Conservation (phyloP, 2,113 vertebrate genomes). For the Malurus cyaneus region DNA sequence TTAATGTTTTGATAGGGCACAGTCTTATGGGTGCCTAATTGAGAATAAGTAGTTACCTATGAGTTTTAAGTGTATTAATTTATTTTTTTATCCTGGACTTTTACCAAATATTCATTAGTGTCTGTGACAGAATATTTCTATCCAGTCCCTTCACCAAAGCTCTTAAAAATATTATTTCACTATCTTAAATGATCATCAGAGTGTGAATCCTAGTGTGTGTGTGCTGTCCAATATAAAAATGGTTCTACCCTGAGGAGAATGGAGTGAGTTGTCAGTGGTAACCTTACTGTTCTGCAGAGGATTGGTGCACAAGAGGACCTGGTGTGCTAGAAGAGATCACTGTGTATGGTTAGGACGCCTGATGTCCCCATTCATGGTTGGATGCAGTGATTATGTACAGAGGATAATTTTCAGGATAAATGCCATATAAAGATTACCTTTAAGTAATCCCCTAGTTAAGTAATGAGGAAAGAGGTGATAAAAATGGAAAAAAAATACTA, state of each 20-base stretch:
- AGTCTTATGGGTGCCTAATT: neutral
- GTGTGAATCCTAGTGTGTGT: neutral
- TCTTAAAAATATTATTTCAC: neutral
- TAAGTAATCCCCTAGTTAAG: neutral
- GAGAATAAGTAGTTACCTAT: constrained; percentile 9
- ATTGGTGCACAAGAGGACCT: neutral
- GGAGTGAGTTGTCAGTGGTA: neutral
- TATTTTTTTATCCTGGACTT: neutral
- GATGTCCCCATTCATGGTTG: accelerated
- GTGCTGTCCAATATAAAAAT: neutral
- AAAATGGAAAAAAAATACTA: neutral
- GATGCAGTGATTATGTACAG: neutral
- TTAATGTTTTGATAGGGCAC: neutral
- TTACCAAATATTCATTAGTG: neutral
- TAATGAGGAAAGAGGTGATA: neutral
- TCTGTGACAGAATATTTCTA: neutral
- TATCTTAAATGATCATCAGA: neutral
- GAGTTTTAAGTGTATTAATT: neutral
- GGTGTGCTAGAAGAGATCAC: neutral
- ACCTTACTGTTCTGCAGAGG: neutral
- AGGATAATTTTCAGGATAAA: neutral
- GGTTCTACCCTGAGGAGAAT: neutral
- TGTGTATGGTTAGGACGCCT: neutral
- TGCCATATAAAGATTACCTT: neutral
- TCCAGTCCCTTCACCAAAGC: neutral